Base-by-base conservation (phyloP, 1,140 invertebrate species). In the Macrotrachela quadricornifera region DNA sequence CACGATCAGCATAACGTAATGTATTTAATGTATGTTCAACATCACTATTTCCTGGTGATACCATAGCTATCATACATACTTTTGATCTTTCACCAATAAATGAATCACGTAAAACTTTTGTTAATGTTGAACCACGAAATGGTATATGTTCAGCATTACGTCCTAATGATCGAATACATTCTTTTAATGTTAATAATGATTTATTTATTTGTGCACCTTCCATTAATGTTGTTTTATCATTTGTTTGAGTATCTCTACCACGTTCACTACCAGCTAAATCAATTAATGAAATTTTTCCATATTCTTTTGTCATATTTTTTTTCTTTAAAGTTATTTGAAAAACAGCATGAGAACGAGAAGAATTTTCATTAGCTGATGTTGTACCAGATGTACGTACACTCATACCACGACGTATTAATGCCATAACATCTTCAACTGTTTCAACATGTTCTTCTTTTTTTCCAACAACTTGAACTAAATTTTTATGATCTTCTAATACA, bases 41-140 rank as follows among this genome's bases (percentile, higher is more conserved):
- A 4, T 85, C 90, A 63, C 77, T 80, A 71, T 92, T 77, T 42
- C 85, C 84, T 38, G 91, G 91, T 63, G 86, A 91, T 57, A 97
- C 88, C 81, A 95, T 94, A 21, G 92, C 91, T 64, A 99, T 97
- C 92, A 99, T 99, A 68, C 91, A 96, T 3, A 90, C 96, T 66
- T 81, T 81, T 21, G 85, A 87, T 71, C 96, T 95, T 65, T 94
- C 87, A 37, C 91, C 90, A 61, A 95, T 91, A 68, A 99, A 99
- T n/a, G 85, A 91, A 71, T 97, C 92, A 59, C 90, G 77, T 50
- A 97, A 71, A 13, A 99, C 90, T 74, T 95, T 87, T 43, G 92
- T 99, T 17, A 99, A 73, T 72, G 96, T 96, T 61, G 85, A 91
- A 37, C 85, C 88, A 64, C 92, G 77, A 74, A 99, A 99, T 18